Percentiles rank a stretch among this genome's conserved stretches.
These are phyloP conservation scores for Pseudobourletiella spinata DNA, from an alignment of 1,140 invertebrate species.

Conservation along the genomic window DNA sequence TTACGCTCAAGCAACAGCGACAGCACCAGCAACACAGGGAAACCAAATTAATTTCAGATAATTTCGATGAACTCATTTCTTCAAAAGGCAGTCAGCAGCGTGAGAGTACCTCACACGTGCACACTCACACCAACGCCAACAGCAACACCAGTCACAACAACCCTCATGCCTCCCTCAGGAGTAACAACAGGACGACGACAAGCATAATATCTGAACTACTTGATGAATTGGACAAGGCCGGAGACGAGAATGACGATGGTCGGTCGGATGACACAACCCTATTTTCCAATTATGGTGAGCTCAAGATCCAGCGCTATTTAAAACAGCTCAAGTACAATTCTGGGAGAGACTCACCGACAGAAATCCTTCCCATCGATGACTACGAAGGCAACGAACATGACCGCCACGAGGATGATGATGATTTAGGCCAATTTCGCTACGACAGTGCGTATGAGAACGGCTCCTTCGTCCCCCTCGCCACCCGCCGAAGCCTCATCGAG, in stretches of 20 bases:
- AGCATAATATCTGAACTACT: not conserved
- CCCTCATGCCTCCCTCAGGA: not conserved
- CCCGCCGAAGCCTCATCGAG: slow-evolving; percentile 31
- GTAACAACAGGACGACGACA: not conserved
- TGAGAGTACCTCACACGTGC: too few relatives aligned
- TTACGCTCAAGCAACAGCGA: too few relatives aligned
- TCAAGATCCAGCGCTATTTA: slow-evolving; percentile 35
- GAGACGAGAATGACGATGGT: not conserved
- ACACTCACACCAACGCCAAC: not conserved
- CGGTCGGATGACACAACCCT: not conserved
- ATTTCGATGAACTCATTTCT: not conserved
- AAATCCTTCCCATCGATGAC: not conserved
- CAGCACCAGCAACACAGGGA: too few relatives aligned
- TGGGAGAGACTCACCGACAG: slow-evolving; percentile 5
- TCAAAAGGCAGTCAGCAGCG: too few relatives aligned
- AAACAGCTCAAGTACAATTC: slow-evolving; percentile 26
- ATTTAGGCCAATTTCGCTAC: slow-evolving; percentile 14
- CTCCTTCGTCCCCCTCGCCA: slow-evolving; percentile 33
- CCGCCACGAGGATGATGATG: not conserved
- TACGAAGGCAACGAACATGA: not conserved
- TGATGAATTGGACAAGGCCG: not conserved
- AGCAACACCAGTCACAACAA: not conserved
- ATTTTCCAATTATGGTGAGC: slow-evolving; percentile 28
- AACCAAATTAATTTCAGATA: too few relatives aligned
- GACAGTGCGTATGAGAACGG: slow-evolving; percentile 34